Percentiles rank a stretch among this genome's conserved stretches.
These are phyloP conservation scores for Cichladusa arquata DNA, from an alignment of 2,113 vertebrate genomes.

Conservation along the genomic window DNA sequence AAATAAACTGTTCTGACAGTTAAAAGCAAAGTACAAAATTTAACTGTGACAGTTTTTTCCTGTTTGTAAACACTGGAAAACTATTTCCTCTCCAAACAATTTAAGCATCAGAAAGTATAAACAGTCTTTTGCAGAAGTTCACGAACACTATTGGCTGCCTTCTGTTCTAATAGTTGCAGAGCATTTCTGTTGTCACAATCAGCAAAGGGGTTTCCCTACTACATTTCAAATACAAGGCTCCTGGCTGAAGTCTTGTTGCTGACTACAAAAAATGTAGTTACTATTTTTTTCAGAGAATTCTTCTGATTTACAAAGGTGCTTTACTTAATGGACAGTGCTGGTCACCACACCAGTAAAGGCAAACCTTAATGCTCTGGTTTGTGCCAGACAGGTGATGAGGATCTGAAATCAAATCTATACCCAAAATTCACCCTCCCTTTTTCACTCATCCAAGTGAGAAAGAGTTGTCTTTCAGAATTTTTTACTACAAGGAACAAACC, in stretches of 20 bases:
- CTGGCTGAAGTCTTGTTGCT: not conserved
- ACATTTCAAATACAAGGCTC: not conserved
- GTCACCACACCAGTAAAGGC: not conserved
- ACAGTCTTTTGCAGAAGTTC: not conserved
- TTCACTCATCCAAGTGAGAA: not conserved
- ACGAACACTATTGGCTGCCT: not conserved
- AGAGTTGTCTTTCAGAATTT: not conserved
- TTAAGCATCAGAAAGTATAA: not conserved
- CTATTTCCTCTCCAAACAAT: not conserved
- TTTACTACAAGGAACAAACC: not conserved
- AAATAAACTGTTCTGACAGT: not conserved
- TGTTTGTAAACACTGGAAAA: not conserved
- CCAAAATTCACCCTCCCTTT: not conserved
- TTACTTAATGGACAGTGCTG: not conserved
- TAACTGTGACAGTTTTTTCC: not conserved
- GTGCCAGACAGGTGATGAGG: not conserved
- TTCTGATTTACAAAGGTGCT: not conserved
- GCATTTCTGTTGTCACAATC: not conserved
- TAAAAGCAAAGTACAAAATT: not conserved
- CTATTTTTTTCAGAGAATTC: not conserved
- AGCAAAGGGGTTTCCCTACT: not conserved
- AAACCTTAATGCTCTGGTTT: not conserved
- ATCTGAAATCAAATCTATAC: not conserved
- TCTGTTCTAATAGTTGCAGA: not conserved
- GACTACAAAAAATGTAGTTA: not conserved